Evolutionary conservation across 2,888 invertebrate species (phyloP).

Genomic region (Galeruca laticollis): DNA sequence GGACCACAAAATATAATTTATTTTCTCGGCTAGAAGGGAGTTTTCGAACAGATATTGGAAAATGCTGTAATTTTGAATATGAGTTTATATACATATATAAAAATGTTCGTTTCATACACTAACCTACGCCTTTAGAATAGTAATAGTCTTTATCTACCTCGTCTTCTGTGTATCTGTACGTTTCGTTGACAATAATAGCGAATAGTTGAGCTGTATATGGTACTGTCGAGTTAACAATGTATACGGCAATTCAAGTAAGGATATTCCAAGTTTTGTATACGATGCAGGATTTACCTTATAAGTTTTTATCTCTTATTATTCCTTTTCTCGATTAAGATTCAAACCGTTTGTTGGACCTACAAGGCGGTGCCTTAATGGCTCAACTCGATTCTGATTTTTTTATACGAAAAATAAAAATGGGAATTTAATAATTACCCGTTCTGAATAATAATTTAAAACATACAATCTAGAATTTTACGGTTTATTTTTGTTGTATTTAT

Average conservation of each 20-base stretch:
- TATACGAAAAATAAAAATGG: no score
- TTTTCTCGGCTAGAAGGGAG: no score
- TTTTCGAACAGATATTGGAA: no score
- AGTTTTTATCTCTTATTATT: constrained; percentile 9
- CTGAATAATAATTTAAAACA: no score
- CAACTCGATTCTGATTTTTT: no score
- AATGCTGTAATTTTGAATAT: no score
- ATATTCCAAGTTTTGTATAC: constrained; percentile 13
- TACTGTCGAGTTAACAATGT: constrained; percentile 12
- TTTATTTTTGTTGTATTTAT: no score
- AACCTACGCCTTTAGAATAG: not conserved
- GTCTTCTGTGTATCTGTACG: not conserved
- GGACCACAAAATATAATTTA: no score
- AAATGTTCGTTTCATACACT: no score
- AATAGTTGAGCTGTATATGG: constrained; percentile 9
- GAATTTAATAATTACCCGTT: no score
- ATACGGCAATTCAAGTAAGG: constrained; percentile 5
- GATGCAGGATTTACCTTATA: constrained; percentile 7
- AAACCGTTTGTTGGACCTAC: not conserved
- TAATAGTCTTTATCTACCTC: not conserved
- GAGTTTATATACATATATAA: no score
- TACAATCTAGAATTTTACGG: no score
- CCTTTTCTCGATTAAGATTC: not conserved
- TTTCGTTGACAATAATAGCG: not conserved
- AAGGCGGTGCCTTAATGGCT: constrained; percentile 1